Percentiles rank a stretch among this genome's conserved stretches.
These are phyloP conservation scores for Motacilla tschutschensis DNA, from an alignment of 2,113 vertebrate species.

Conservation along the genomic window DNA sequence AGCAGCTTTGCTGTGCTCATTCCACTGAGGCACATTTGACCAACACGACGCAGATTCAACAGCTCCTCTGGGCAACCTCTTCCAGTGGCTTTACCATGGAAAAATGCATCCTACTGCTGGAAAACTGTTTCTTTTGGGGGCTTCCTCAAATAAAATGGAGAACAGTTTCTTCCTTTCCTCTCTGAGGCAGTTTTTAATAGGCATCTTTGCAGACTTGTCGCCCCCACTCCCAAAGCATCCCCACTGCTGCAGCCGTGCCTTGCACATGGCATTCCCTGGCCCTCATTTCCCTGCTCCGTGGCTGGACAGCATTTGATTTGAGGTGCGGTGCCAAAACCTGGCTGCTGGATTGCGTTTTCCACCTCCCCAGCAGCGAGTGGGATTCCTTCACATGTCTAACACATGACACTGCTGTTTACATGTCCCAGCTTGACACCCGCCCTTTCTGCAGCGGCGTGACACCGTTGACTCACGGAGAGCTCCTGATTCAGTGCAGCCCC, in stretches of 20 bases:
- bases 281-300: neutral
- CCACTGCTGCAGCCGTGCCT: neutral
- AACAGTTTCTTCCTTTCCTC: neutral
- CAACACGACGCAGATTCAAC: fast-evolving
- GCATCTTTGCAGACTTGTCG: neutral
- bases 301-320: neutral
- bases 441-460: constrained; percentile 13
- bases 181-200: neutral
- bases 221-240: neutral
- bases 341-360: neutral
- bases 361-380: neutral
- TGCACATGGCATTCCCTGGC: neutral
- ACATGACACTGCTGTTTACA: neutral
- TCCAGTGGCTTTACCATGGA: neutral
- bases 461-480: constrained; percentile 10
- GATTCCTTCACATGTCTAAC: constrained; percentile 23
- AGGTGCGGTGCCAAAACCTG: neutral
- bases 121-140: neutral
- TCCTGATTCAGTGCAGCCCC: constrained; percentile 46
- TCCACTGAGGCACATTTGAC: neutral
- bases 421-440: constrained; percentile 38
- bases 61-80: neutral
- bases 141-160: neutral
- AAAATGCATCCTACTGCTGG: neutral
- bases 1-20: neutral